Evolutionary conservation across 92 coral and sea anemone species (phyloP).

Genomic region (Porites divaricata): DNA sequence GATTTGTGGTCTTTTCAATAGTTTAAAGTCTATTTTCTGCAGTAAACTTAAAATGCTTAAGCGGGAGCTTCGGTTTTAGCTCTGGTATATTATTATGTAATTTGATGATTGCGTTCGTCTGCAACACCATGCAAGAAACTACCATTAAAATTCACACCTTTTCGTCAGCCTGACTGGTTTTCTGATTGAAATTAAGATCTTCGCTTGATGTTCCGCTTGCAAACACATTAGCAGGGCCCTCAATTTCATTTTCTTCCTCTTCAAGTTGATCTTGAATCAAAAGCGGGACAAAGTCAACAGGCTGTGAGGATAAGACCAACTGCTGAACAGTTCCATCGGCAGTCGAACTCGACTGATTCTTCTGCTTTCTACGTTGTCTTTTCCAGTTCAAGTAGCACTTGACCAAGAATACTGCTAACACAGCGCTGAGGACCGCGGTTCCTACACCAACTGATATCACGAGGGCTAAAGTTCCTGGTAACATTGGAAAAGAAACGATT

Average conservation of each 20-base stretch:
- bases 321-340: background rate
- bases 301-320: slow-evolving; percentile 32
- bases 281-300: slow-evolving; percentile 53
- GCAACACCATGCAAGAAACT: no score
- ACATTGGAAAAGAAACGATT: background rate
- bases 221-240: background rate
- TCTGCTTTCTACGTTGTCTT: slow-evolving; percentile 17
- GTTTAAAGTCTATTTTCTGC: no score
- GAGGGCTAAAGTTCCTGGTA: slow-evolving; percentile 5
- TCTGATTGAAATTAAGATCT: background rate
- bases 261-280: slow-evolving; percentile 58
- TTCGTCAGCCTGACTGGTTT: background rate
- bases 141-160: background rate
- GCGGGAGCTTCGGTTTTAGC: no score
- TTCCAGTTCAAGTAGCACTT: slow-evolving; percentile 46
- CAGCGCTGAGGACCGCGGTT: background rate
- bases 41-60: no score
- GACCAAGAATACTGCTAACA: background rate
- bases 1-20: no score
- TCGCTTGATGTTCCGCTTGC: slow-evolving; percentile 4
- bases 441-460: slow-evolving; percentile 15
- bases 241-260: slow-evolving; percentile 39
- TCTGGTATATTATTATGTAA: no score
- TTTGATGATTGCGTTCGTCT: no score
- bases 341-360: background rate